Conservation (phyloP, 2,888 invertebrate genomes). For the Netelia virgata region DNA sequence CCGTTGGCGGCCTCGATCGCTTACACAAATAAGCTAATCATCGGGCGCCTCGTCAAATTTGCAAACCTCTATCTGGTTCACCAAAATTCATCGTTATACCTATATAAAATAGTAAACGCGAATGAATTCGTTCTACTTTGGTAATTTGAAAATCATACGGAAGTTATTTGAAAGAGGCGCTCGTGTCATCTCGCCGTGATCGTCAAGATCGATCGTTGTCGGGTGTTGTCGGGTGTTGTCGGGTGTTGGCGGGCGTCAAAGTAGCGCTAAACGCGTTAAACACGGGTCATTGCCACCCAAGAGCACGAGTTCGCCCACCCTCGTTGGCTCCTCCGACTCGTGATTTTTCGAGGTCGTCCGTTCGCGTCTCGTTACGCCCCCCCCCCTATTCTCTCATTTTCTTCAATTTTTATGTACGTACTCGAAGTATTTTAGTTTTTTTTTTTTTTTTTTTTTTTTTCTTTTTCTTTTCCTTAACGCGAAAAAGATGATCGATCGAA, state of each 20-base stretch:
- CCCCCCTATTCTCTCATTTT: too few species aligned
- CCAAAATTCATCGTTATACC: not conserved
- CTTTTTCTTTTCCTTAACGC: too few species aligned
- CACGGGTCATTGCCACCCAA: slow-evolving; percentile 50
- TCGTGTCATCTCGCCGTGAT: not conserved
- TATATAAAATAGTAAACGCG: not conserved
- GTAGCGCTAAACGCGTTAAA: slow-evolving; percentile 12
- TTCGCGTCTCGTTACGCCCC: not conserved
- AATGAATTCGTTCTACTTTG: not conserved
- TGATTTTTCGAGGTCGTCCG: slow-evolving; percentile 23
- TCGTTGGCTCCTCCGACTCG: slow-evolving; percentile 15
- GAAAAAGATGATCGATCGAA: too few species aligned
- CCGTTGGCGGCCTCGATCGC: not conserved
- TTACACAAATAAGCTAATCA: not conserved
- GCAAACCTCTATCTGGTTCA: slow-evolving; percentile 12
- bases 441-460: too few species aligned
- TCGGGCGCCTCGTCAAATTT: not conserved
- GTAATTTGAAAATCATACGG: not conserved
- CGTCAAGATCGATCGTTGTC: not conserved
- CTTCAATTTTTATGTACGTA: too few species aligned
- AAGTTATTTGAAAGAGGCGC: not conserved
- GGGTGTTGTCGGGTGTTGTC: not conserved
- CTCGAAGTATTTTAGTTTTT: too few species aligned
- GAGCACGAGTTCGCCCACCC: slow-evolving; percentile 28
- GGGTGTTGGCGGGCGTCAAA: too few species aligned